Percentiles rank a stretch among this genome's conserved stretches.
Conservation (phyloP, 2,113 vertebrate genomes). For the Arothron firmamentum region DNA sequence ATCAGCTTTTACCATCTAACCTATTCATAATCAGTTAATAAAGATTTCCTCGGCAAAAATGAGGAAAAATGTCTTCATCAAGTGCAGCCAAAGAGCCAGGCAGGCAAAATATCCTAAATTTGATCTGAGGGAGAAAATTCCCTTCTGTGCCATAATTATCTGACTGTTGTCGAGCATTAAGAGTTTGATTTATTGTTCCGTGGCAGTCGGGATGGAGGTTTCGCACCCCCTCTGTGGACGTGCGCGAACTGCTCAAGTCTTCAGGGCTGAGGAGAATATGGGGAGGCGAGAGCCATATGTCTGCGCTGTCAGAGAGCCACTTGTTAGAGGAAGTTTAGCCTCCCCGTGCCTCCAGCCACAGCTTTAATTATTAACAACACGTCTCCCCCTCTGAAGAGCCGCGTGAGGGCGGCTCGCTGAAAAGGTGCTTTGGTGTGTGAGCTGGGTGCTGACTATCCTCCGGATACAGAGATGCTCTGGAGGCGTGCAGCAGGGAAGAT, state of each 20-base stretch:
- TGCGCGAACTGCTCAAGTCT: constrained; percentile 67
- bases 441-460: constrained; percentile 36
- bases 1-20: background rate
- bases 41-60: background rate
- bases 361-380: constrained; percentile 77
- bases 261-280: constrained; percentile 57
- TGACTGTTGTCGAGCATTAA: constrained; percentile 67
- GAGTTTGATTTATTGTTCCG: constrained; percentile 73
- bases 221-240: constrained; percentile 54
- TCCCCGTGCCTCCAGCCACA: constrained; percentile 71
- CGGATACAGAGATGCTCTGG: constrained; percentile 31
- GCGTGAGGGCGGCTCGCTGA: constrained; percentile 55
- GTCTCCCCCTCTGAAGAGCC: constrained; percentile 62
- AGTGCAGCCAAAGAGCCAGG: background rate
- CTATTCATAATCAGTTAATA: background rate
- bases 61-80: background rate
- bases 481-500: constrained; percentile 15
- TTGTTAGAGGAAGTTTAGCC: constrained; percentile 78
- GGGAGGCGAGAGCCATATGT: constrained; percentile 65
- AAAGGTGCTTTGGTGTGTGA: constrained; percentile 51
- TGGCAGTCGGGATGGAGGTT: constrained; percentile 65
- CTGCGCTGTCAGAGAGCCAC: constrained; percentile 72
- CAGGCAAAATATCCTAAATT: constrained; percentile 37
- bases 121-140: constrained; percentile 63
- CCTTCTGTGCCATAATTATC: constrained; percentile 66